Base-by-base conservation (phyloP, 2,113 vertebrate species). In the Gopherus evgoodei region DNA sequence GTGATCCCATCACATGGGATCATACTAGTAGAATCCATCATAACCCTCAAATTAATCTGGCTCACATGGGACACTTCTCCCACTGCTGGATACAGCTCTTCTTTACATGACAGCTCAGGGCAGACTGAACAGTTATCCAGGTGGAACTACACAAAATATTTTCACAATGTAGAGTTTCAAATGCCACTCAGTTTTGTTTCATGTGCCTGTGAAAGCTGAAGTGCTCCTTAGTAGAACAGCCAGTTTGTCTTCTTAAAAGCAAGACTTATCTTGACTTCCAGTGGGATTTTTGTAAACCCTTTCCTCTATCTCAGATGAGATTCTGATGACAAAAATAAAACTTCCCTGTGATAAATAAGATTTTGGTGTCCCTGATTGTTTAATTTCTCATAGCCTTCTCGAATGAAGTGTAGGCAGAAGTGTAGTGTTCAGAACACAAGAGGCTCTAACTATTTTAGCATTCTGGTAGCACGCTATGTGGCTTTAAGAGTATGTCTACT, bases 51-150 rank as follows among this genome's bases (percentile, higher is more conserved):
- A 27, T 92, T 82, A 95, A 89, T 87, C 89, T 89, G 90, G 88
- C 93, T 96, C 93, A 91, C 83, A 84, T 93, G 83, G 92, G 87
- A 91, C 92, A 92, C 50, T 93, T 24, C 93, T 95, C 81, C 86
- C 81, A 81, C 75, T 89, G 8, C 11, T 69, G 65, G 42, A 94
- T 92, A 82, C 88, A 93, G 17, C 86, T 54, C 78, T 42, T 59
- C 50, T 52, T 89, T 49, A 54, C 93, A 53, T 14, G 54, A 54
- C 57, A 69, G 35, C 65, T 62, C 75, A 81, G 44, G 86, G 83
- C 89, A 44, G 11, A 83, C 29, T n/a, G 38, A 87, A 35, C 2
- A 86, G 83, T 38, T 84, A 91, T 92, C 44, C 52, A 62, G n/a
- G 38, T 81, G 86, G 52, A 93, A 75, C 29, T 19, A 62, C 49